Percentiles rank a stretch among this genome's conserved stretches.
phyloP scores from a whole-genome alignment of 2,888 invertebrate species.

The Odiellus spinosus region DNA sequence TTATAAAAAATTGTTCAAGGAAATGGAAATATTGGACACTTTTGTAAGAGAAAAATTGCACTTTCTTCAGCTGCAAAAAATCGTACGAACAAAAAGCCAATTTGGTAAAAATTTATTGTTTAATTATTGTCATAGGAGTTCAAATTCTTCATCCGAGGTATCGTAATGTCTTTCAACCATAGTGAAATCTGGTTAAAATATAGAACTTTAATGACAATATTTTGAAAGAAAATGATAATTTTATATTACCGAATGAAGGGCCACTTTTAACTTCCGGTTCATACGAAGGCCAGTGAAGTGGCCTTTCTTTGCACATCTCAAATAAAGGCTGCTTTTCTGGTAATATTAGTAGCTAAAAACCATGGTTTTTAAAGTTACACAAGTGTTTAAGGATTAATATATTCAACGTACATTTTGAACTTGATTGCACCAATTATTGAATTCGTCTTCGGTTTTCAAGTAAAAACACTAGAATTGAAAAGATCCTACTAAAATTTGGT shows the following conservation, averaged over 20 bases:
- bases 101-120: too few species aligned
- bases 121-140: constrained; percentile 26
- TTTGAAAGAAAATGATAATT: too few species aligned
- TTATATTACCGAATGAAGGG: too few species aligned
- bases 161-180: constrained; percentile 9
- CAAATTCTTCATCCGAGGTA: constrained; percentile 13
- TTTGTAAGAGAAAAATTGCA: too few species aligned
- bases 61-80: too few species aligned
- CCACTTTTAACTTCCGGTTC: constrained; percentile 1
- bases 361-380: too few species aligned
- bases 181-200: constrained; percentile 7
- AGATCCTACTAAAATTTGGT: constrained; percentile 2
- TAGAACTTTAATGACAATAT: neutral
- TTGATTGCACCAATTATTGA: constrained; percentile 48
- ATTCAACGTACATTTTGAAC: constrained; percentile 20
- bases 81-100: too few species aligned
- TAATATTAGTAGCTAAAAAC: constrained; percentile 49
- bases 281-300: constrained; percentile 35
- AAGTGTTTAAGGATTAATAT: too few species aligned
- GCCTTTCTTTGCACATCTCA: constrained; percentile 63
- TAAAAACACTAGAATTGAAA: constrained; percentile 60
- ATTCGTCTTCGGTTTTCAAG: constrained; percentile 65
- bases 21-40: too few species aligned
- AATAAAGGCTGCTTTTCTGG: constrained; percentile 55
- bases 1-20: too few species aligned